Percentiles rank a stretch among this genome's conserved stretches.
Conservation (phyloP, 2,888 invertebrate species). For the Apomyelois bistriatella region DNA sequence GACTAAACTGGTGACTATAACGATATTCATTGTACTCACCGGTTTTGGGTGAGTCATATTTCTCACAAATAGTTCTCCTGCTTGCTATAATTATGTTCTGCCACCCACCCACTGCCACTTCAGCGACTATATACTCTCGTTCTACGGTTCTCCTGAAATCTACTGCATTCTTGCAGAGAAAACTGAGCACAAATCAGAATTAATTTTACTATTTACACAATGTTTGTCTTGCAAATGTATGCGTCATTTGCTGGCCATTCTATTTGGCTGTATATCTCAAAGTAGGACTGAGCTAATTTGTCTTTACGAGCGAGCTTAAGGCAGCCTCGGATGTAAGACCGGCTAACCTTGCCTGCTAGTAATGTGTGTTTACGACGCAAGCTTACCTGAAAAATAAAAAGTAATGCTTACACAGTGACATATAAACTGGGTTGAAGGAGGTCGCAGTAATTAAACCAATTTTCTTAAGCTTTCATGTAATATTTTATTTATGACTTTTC, state of each 20-base stretch:
- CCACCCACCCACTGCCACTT: too few relatives aligned
- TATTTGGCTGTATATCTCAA: conserved; percentile 26
- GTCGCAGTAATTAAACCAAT: conserved; percentile 1
- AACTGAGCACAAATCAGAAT: too few relatives aligned
- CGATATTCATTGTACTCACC: too few relatives aligned
- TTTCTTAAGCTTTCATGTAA: not conserved
- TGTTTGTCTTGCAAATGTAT: too few relatives aligned
- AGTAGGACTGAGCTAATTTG: conserved; percentile 58
- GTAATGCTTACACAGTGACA: conserved; percentile 1
- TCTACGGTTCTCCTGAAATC: too few relatives aligned
- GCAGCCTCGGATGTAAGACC: conserved; percentile 45
- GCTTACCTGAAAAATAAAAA: conserved; percentile 9
- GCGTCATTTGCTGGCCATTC: not conserved
- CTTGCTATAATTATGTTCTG: too few relatives aligned
- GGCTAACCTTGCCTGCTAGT: conserved; percentile 37
- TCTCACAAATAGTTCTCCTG: too few relatives aligned
- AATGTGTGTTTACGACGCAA: conserved; percentile 29
- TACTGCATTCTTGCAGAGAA: too few relatives aligned
- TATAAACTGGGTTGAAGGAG: conserved; percentile 1
- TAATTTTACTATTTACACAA: too few relatives aligned
- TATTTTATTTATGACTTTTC: not conserved
- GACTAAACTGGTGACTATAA: too few relatives aligned
- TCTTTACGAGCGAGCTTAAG: conserved; percentile 58
- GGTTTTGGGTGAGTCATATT: too few relatives aligned
- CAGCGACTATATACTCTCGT: too few relatives aligned